A percentile compares a stretch with the other conserved stretches of the same genome.
Conservation (phyloP, 2,797 vertebrate genomes). For the Antrozous pallidus region DNA sequence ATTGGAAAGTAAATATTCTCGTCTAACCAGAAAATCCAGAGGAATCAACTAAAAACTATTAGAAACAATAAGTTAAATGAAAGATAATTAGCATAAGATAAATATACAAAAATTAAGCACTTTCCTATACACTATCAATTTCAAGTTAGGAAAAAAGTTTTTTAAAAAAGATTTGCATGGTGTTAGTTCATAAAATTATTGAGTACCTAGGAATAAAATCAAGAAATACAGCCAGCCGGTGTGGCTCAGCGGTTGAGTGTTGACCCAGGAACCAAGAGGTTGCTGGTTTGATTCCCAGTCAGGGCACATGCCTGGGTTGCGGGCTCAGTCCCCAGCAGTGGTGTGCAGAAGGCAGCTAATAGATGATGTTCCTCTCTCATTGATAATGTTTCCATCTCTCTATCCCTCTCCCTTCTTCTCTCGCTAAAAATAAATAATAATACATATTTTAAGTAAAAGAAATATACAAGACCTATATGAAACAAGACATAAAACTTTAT, state of each 20-base stretch:
- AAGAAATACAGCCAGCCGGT: not conserved
- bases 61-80: not conserved
- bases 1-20: not conserved
- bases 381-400: too few relatives aligned
- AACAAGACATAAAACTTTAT: not conserved
- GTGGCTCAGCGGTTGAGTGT: too few relatives aligned
- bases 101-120: not conserved
- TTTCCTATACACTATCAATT: not conserved
- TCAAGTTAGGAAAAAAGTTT: not conserved
- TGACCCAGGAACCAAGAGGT: too few relatives aligned
- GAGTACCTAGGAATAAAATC: constrained; percentile 6
- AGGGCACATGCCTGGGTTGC: too few relatives aligned
- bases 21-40: not conserved
- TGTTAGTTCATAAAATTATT: constrained; percentile 14
- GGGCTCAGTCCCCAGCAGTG: too few relatives aligned
- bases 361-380: too few relatives aligned
- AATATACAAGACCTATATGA: not conserved
- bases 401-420: too few relatives aligned
- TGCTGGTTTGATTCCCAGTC: too few relatives aligned
- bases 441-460: not conserved
- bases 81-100: not conserved
- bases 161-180: not conserved
- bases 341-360: too few relatives aligned
- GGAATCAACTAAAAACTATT: not conserved
- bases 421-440: too few relatives aligned